A percentile compares a stretch with the other conserved stretches of the same genome.
Evolutionary conservation across 2,113 vertebrate species (phyloP).

Genomic region (Aspidoscelis tigris): DNA sequence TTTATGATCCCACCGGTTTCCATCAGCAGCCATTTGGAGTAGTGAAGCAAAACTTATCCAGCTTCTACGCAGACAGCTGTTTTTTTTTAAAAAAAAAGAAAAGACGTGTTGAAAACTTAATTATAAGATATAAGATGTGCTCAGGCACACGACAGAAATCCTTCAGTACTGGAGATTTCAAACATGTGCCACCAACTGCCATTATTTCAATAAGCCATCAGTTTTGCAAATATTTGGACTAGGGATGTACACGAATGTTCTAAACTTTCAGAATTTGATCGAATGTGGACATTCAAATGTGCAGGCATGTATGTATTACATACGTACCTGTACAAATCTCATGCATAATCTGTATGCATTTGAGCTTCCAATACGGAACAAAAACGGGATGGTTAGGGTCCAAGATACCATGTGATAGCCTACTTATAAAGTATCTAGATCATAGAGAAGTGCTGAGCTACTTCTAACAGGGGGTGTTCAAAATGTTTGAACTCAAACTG

Average conservation of each 20-base stretch:
- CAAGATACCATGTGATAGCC: not conserved
- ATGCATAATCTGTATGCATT: too few relatives aligned
- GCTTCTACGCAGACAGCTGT: not conserved
- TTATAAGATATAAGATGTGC: conserved; percentile 6
- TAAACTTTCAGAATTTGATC: too few relatives aligned
- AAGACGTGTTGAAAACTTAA: conserved; percentile 13
- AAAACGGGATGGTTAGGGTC: not conserved
- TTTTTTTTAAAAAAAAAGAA: not conserved
- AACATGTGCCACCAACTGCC: not conserved
- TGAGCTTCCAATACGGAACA: too few relatives aligned
- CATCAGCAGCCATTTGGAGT: accelerated
- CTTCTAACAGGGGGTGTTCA: too few relatives aligned
- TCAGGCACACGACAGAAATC: not conserved
- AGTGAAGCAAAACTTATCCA: conserved; percentile 26
- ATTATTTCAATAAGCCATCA: not conserved
- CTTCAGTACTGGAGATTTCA: not conserved
- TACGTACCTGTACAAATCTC: too few relatives aligned
- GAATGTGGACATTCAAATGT: too few relatives aligned
- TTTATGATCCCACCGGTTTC: accelerated
- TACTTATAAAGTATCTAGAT: not conserved
- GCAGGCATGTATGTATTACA: too few relatives aligned
- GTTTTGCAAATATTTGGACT: not conserved
- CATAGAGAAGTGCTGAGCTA: not conserved
- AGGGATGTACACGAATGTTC: too few relatives aligned
- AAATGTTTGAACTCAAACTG: not conserved